Evolutionary conservation across 2,888 invertebrate species (phyloP).

Genomic region (Octodonta nipae): DNA sequence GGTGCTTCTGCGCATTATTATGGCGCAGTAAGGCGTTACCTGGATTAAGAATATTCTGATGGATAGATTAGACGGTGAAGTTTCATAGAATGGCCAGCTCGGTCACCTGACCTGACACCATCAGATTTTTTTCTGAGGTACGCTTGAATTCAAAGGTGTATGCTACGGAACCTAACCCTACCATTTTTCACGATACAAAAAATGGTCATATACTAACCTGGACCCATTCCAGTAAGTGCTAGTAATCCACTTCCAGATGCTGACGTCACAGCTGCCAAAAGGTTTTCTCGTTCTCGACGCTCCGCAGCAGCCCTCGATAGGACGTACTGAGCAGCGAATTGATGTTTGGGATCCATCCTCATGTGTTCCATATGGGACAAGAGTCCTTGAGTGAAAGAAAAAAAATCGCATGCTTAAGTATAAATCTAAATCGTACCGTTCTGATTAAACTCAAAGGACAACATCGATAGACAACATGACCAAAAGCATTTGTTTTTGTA

Average conservation of each 20-base stretch:
- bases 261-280: conserved; percentile 49
- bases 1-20: no score
- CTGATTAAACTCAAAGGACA: no score
- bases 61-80: no score
- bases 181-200: not conserved
- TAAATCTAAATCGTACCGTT: not conserved
- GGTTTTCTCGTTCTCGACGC: conserved; percentile 66
- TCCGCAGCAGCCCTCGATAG: conserved; percentile 82
- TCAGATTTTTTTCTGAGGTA: no score
- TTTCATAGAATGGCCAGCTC: no score
- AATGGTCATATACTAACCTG: conserved; percentile 24
- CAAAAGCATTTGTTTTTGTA: not conserved
- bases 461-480: not conserved
- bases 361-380: conserved; percentile 91
- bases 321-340: conserved; percentile 89
- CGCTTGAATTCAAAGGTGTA: not conserved
- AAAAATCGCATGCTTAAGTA: not conserved
- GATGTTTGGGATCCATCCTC: conserved; percentile 93
- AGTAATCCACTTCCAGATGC: conserved; percentile 51
- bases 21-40: no score
- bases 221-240: conserved; percentile 37
- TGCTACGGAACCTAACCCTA: not conserved
- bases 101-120: no score
- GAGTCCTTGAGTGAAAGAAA: no score
- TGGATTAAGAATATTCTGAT: no score